Evolutionary conservation across 1,140 invertebrate species (phyloP), one percentile per base, ranked within the genome.

Genomic region (Drosophila tsacasi): DNA sequence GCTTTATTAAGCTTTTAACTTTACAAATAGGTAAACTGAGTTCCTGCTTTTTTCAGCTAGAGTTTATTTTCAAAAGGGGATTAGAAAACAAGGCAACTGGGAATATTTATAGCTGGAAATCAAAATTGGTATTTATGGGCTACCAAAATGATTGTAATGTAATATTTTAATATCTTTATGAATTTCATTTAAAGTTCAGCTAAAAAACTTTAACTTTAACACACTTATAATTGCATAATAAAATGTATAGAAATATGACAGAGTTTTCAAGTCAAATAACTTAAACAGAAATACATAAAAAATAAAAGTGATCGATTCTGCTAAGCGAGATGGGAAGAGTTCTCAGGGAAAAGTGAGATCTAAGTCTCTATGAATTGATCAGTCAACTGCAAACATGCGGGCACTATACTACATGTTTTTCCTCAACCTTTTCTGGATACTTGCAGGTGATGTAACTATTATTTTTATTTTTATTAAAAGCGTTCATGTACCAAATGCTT

Each of bases 1-100:
- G 17, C 23, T n/a, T 25, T 21, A 57, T 57, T 39, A 57, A n/a
- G 21, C 35, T 57, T 57, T 57, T 39, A 57, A 57, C 54, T 57
- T 57, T 57, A 12, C 2, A 3, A n/a, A 57, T 15, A 21, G 1
- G 2, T 9, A 30, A 19, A 30, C 17, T n/a, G n/a, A 5, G 12
- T 15, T 54, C 0, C 0, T 8, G 21, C 2, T n/a, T n/a, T 30
- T 52, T 13, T 1, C 30, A 32, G 27, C 10, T 13, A 25, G 15
- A 49, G 46, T 54, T 54, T 3, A 19, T 2, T 35, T 13, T 19
- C 2, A 12, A 49, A 32, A n/a, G 15, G n/a, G 3, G 6, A 13
- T 35, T 5, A 17, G 4, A 35, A 21, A 54, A 35, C 2, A 2
- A 8, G 9, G 9, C 2, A 1, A 13, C 2, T 8, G 32, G 5